Evolutionary conservation across 1,140 invertebrate species (phyloP), one percentile per base, ranked within the genome.

Genomic region (Lanistes nyassanus): DNA sequence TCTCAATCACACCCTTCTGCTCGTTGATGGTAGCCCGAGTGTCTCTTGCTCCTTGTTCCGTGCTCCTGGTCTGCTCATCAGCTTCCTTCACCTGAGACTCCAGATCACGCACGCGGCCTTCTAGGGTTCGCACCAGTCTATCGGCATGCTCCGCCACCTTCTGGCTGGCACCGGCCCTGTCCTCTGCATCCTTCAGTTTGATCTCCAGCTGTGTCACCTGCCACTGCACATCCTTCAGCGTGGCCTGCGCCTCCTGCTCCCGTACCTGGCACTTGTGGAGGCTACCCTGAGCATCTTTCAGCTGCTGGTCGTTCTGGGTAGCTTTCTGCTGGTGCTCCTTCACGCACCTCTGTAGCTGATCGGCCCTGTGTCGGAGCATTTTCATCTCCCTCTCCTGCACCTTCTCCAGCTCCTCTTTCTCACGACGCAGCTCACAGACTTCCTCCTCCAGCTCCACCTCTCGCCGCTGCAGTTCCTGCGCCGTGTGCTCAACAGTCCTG

Each of bases 21-120:
- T 36, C 74, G 53, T 36, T 60, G 68, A 67, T 53, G 56, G 62
- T 72, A 39, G 37, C 58, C 66, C 67, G 77, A 56, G 37, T 55
- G 64, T 73, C 70, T 23, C 74, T 69, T 51, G 72, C 21, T 7
- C 76, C 69, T 23, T 76, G 56, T n/a, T 79, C 74, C 36, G 42
- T 67, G 34, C 68, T 67, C 58, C 47, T 76, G 36, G 66, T 67
- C 29, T 53, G 53, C 3, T 76, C 70, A 23, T 62, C 37, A 5
- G 29, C 9, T 9, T 73, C 62, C 47, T 60, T 58, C 51, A 72
- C 21, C 29, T 72, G 42, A 3, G 55, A 53, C 36, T 72, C 70
- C 31, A 74, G 34, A n/a, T 58, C 56, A 26, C 47, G 9, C 51
- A 74, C 11, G 3, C 56, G 39, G 31, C 66, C 29, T 36, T 78